Percentiles rank a stretch among this genome's conserved stretches.
Conservation (phyloP, 2,113 vertebrate species). For the Petaurus breviceps region DNA sequence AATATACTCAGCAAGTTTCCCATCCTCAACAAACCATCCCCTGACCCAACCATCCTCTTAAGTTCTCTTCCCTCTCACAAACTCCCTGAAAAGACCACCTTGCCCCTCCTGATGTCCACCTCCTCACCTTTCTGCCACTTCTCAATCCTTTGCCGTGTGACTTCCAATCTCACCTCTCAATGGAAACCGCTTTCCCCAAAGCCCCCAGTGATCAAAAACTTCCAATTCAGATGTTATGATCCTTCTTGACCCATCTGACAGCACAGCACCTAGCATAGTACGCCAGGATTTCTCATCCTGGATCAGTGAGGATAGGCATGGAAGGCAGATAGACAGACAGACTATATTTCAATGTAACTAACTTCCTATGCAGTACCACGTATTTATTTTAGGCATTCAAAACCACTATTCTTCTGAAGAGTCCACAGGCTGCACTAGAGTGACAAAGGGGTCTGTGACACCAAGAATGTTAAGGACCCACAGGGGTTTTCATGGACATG, state of each 20-base stretch:
- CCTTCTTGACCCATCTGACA: neutral
- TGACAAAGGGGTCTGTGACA: no score
- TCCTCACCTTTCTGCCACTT: neutral
- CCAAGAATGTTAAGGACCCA: no score
- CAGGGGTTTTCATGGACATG: no score
- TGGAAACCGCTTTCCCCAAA: neutral
- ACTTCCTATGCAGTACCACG: no score
- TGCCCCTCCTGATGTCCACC: neutral
- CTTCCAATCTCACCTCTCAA: neutral
- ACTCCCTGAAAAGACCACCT: neutral
- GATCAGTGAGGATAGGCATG: no score
- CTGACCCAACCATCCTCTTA: neutral
- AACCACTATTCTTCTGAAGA: no score
- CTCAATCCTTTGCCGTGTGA: neutral
- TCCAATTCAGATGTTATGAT: neutral
- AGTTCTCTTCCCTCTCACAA: neutral
- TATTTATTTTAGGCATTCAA: no score
- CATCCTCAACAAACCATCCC: neutral
- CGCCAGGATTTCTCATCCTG: no score
- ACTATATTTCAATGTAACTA: no score
- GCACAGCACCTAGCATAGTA: no score
- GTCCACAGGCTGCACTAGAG: no score
- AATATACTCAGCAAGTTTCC: neutral
- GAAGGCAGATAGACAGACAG: no score
- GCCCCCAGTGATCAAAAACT: neutral